Evolutionary conservation across 2,797 vertebrate species (phyloP).

Genomic region (Monodelphis domestica): DNA sequence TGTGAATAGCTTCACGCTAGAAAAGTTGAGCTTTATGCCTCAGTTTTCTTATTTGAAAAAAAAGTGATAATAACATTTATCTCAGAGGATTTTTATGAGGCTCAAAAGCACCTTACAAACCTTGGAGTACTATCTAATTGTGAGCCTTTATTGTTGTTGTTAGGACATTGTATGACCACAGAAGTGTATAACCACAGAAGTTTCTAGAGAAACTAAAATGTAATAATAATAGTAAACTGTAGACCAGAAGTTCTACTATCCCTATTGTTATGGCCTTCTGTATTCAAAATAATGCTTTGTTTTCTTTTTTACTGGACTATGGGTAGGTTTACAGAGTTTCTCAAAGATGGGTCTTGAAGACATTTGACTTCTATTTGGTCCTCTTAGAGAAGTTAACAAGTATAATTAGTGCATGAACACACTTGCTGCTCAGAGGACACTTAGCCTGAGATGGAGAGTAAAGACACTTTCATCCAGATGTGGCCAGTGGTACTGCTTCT

Average conservation of each 20-base stretch:
- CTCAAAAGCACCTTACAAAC: background rate
- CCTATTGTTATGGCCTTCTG: background rate
- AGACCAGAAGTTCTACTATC: background rate
- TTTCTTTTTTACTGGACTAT: background rate
- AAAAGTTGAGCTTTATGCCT: background rate
- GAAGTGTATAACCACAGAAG: background rate
- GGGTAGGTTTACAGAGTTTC: no score
- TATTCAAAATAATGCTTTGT: background rate
- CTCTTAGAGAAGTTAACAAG: background rate
- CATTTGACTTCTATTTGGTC: background rate
- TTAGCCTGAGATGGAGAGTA: background rate
- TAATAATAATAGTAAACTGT: background rate
- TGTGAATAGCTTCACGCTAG: background rate
- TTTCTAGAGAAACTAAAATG: background rate
- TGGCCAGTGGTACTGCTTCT: background rate
- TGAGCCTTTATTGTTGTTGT: background rate
- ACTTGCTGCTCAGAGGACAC: slow-evolving; percentile 1
- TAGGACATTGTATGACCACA: background rate
- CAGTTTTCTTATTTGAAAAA: background rate
- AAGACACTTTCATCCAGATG: background rate
- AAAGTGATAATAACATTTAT: background rate
- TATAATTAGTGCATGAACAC: background rate
- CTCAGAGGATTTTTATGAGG: background rate
- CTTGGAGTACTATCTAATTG: background rate
- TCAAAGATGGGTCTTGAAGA: background rate